Evolutionary conservation across 1,140 invertebrate species (phyloP), one percentile per base, ranked within the genome.

Genomic region (Microplitis mediator): DNA sequence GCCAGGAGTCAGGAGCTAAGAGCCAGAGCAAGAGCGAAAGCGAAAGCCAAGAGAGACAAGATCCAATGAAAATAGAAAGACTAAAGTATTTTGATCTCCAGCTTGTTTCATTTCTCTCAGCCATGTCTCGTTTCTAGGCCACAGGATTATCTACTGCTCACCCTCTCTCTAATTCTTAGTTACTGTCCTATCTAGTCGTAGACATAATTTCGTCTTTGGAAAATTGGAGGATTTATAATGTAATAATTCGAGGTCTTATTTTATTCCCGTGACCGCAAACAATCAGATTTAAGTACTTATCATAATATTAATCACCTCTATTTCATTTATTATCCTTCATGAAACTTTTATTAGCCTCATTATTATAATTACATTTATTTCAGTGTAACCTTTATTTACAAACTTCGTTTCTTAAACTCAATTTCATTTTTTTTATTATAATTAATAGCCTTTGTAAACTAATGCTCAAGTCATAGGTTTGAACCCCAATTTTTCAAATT

Each of bases 111-210:
- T 64, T 31, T 45, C 63, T 61, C 51, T 39, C n/a, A 11, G 31
- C 14, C 14, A 32, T 34, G 51, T 50, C 35, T 9, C 16, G 4
- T 65, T 72, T 72, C 63, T 71, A 65, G 70, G 70, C 62, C 61
- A 65, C 62, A 52, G 62, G 52, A 71, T 71, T 71, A 71, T 71
- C 62, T 65, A 16, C 62, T 6, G n/a, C 14, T 62, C 58, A 65
- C 51, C 64, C 65, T 71, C 23, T 39, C 50, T 31, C 45, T 23
- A 31, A 54, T 51, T 66, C 4, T 23, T 66, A 23, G 16, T 50
- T 16, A 52, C 36, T 64, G 9, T 23, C 23, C 23, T 23, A 23
- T 23, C 23, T 23, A 23, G 23, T 23, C 23, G 23, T 31, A 66
- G 50, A 66, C 9, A 66, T 54, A 66, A 66, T 66, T 66, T 66